phyloP scores from a whole-genome alignment of 2,797 vertebrate genomes.

The Rhynchotus rufescens region DNA sequence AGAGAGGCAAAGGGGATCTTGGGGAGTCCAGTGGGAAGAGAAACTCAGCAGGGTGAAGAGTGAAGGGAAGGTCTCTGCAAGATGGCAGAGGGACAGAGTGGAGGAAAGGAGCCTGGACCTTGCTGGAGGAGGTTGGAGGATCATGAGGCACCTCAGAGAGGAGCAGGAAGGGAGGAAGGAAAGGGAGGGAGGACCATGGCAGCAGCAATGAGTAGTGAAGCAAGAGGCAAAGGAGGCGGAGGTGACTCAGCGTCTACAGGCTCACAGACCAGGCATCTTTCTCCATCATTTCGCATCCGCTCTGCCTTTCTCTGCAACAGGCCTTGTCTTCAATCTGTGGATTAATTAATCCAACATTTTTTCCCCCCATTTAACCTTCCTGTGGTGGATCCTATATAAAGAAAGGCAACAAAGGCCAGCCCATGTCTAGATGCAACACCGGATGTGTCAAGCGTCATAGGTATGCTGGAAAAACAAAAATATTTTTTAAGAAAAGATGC shows the following conservation, averaged over 20 bases:
- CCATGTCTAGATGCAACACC: fast-evolving
- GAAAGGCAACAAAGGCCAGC: background rate
- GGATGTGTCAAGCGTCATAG: background rate
- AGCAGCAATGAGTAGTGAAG: background rate
- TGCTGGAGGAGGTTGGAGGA: background rate
- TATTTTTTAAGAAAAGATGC: background rate
- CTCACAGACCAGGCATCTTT: background rate
- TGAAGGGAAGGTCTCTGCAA: background rate
- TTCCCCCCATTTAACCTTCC: background rate
- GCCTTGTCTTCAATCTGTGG: background rate
- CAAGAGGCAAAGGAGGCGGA: background rate
- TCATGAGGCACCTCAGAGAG: background rate
- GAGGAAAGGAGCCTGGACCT: background rate
- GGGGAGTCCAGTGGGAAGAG: background rate
- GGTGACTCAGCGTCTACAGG: background rate
- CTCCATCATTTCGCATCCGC: background rate
- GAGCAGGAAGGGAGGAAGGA: background rate
- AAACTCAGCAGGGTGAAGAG: fast-evolving
- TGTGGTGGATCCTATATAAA: background rate
- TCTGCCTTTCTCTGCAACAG: background rate
- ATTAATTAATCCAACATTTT: background rate
- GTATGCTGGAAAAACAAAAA: background rate
- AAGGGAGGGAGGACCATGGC: background rate
- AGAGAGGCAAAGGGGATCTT: background rate
- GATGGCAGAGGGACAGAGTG: background rate